phyloP scores from a whole-genome alignment of 2,113 vertebrate species.

The Muscicapa adusta region DNA sequence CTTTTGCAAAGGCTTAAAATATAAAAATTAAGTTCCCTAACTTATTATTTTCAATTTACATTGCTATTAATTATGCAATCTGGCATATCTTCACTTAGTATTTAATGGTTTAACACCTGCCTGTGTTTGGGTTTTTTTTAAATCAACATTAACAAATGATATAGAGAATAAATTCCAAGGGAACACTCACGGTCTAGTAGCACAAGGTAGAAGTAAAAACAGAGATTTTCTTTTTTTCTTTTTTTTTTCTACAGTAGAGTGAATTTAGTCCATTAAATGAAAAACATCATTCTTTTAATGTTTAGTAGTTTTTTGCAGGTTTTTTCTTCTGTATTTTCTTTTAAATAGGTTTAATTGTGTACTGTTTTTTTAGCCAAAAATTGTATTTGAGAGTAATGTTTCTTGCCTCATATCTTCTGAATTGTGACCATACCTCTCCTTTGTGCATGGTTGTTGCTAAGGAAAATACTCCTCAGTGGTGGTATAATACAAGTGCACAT shows the following conservation, averaged over 20 bases:
- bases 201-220: background rate
- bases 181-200: background rate
- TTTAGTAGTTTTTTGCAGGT: background rate
- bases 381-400: background rate
- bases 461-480: background rate
- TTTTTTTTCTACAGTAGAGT: background rate
- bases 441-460: background rate
- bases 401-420: background rate
- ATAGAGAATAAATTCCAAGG: background rate
- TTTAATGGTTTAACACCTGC: slow-evolving; percentile 15
- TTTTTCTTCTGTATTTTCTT: background rate
- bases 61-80: slow-evolving; percentile 39
- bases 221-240: background rate
- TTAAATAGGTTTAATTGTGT: background rate
- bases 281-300: background rate
- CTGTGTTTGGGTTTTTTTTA: background rate
- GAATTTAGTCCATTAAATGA: background rate
- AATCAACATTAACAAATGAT: background rate
- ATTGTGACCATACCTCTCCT: background rate
- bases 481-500: background rate
- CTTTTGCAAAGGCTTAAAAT: background rate
- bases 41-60: slow-evolving; percentile 30
- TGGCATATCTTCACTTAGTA: slow-evolving; percentile 5
- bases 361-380: background rate
- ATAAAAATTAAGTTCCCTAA: background rate